Evolutionary conservation across 2,888 invertebrate genomes (phyloP).

Genomic region (Microctonus brassicae): DNA sequence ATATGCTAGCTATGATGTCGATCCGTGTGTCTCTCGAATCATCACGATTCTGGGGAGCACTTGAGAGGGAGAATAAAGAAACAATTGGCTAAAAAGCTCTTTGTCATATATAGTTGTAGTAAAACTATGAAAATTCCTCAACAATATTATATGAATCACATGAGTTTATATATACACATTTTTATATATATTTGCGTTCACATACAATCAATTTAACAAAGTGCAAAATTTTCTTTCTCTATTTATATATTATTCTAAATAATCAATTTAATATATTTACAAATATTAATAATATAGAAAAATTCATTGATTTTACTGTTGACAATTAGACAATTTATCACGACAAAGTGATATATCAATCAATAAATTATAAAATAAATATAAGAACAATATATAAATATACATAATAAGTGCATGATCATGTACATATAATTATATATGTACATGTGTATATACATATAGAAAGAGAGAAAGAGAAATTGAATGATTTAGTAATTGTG

Average conservation of each 20-base stretch:
- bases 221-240: slow-evolving; percentile 11
- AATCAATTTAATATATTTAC: neutral
- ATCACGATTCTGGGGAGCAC: neutral
- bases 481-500: no score
- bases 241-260: neutral
- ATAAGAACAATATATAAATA: neutral
- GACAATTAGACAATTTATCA: neutral
- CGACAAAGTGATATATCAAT: no score
- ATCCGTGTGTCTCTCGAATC: slow-evolving; percentile 21
- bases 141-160: neutral
- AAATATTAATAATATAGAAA: neutral
- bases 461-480: neutral
- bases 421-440: neutral
- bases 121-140: neutral
- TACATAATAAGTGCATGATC: no score
- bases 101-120: neutral
- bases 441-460: neutral
- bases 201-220: slow-evolving; percentile 16
- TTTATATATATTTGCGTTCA: neutral
- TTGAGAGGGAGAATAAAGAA: slow-evolving; percentile 1
- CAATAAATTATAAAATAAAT: slow-evolving; percentile 15
- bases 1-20: neutral
- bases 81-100: slow-evolving; percentile 18
- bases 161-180: neutral
- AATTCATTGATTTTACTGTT: neutral